Base-by-base conservation (phyloP, 2,113 vertebrate species). In the Anser cygnoides region DNA sequence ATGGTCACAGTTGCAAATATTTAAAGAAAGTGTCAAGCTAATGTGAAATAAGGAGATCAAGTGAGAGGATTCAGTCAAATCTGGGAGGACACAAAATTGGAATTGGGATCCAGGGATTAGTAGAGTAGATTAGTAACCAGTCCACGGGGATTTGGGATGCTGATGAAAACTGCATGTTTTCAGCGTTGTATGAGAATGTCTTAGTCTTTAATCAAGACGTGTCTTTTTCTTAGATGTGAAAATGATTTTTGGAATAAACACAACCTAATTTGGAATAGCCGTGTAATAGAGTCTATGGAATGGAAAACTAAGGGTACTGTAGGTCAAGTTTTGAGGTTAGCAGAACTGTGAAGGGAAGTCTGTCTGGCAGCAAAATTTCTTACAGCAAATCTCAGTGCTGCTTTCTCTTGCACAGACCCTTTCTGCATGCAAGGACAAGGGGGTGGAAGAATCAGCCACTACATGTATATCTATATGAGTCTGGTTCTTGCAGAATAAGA, bases 231-330 rank as follows among this genome's bases (percentile, higher is more conserved):
- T 71, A 90, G 59, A 87, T 17, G 72, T 84, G 74, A 85, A 90
- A 91, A 79, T 2, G 7, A 25, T 88, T 91, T 41, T 58, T 94
- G 87, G 87, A 88, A 63, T 67, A 96, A 95, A 93, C 76, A 66
- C 41, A 55, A 75, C 59, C 65, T 54, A 11, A 3, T 77, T 92
- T 92, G 88, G 87, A 88, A 65, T 67, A 71, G 90, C 90, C 90
- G 54, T 92, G 83, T 73, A 37, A 43, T 41, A 41, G 33, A 37
- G 52, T 33, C 29, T 72, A 44, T 58, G 16, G 6, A 75, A 52
- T 92, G 88, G 93, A 89, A 96, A 96, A 81, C 49, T 43, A 4
- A 92, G 92, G 88, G 88, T 92, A 93, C 86, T 96, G 33, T 35
- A 86, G 92, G 90, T 94, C 88, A 90, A 88, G 20, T 18, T 4